These are phyloP conservation scores for Patella caerulea DNA, from an alignment of 2,888 invertebrate genomes.

Conservation along the genomic window DNA sequence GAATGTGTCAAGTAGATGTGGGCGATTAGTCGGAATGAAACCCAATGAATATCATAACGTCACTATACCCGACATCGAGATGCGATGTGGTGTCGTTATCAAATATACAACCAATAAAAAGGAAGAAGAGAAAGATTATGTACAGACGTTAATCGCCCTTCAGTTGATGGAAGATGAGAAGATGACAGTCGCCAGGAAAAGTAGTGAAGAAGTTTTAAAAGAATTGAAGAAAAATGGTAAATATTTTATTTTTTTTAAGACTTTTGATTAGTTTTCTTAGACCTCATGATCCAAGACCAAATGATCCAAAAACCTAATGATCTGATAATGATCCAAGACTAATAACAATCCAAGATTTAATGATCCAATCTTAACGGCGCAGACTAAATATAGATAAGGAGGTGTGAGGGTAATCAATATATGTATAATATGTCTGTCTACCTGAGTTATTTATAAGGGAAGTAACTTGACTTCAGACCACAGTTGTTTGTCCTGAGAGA, in stretches of 20 bases:
- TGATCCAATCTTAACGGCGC: too few relatives aligned
- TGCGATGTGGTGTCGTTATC: conserved; percentile 74
- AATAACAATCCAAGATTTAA: too few relatives aligned
- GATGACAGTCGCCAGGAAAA: conserved; percentile 22
- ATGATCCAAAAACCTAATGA: too few relatives aligned
- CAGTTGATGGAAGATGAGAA: conserved; percentile 43
- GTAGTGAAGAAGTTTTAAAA: conserved; percentile 42
- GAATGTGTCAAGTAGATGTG: conserved; percentile 75
- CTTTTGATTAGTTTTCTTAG: too few relatives aligned
- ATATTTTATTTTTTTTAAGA: neutral
- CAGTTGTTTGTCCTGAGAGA: too few relatives aligned
- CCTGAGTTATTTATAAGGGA: too few relatives aligned
- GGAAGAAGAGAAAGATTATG: conserved; percentile 37
- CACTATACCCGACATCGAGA: conserved; percentile 73
- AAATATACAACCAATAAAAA: conserved; percentile 39
- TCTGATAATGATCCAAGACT: too few relatives aligned
- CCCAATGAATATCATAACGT: conserved; percentile 77
- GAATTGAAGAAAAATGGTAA: conserved; percentile 51
- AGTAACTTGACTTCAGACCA: too few relatives aligned
- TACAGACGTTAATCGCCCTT: conserved; percentile 40
- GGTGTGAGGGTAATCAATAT: too few relatives aligned
- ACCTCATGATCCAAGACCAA: too few relatives aligned
- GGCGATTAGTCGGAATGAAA: conserved; percentile 77
- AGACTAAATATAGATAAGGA: too few relatives aligned
- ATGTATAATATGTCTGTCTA: too few relatives aligned